These are phyloP conservation scores for Sturnus vulgaris DNA, from an alignment of 2,113 vertebrate species.

Conservation along the genomic window DNA sequence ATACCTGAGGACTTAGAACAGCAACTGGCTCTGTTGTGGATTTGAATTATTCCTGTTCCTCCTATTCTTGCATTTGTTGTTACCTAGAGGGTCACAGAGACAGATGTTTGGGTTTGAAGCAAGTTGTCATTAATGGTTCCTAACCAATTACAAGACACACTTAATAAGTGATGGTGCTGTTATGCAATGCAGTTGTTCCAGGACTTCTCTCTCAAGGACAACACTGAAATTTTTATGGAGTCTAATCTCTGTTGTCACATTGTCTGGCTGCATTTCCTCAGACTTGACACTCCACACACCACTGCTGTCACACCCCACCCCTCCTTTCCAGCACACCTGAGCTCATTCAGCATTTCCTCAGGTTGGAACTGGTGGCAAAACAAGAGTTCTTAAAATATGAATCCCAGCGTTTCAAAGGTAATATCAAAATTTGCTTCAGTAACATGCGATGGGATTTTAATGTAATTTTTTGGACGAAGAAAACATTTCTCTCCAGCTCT, in stretches of 20 bases:
- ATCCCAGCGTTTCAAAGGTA: not conserved
- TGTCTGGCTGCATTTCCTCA: not conserved
- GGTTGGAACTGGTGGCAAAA: not conserved
- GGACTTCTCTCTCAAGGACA: not conserved
- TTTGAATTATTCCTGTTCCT: not conserved
- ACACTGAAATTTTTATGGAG: not conserved
- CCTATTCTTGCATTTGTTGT: not conserved
- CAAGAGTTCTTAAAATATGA: not conserved
- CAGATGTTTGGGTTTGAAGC: not conserved
- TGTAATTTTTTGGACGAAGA: fast-evolving
- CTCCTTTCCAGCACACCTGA: not conserved
- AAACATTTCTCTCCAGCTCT: not conserved
- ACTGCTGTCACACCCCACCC: not conserved
- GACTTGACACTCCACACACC: not conserved
- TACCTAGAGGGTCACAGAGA: not conserved
- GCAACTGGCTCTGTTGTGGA: not conserved
- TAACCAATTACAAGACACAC: not conserved
- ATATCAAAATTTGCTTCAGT: not conserved
- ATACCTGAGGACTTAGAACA: not conserved
- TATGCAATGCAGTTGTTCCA: not conserved
- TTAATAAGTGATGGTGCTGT: not conserved
- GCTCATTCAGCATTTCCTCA: not conserved
- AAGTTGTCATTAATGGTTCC: not conserved
- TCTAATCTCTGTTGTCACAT: not conserved
- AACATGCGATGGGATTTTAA: not conserved